Evolutionary conservation across 2,888 invertebrate species (phyloP), one percentile per base, ranked within the genome.

Genomic region (Caenorhabditis sp.): DNA sequence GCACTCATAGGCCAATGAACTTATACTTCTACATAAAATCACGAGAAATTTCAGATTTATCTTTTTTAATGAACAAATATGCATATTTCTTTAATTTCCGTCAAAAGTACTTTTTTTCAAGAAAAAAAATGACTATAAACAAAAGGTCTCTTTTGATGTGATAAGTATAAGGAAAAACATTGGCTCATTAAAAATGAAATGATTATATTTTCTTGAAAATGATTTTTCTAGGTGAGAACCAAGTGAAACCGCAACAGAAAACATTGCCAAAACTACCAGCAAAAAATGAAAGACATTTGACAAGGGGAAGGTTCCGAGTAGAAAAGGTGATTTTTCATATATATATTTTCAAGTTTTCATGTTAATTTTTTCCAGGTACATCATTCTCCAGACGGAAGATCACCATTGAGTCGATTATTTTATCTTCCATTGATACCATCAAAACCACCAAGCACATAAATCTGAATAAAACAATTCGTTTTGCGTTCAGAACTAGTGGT

Each of bases 311-410:
- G 26, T 71, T 71, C 27, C 52, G 67, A 63, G 63, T 63, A 4
- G 67, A 59, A 54, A 71, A 63, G 63, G 70, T 71, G 60, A 71
- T 58, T 58, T 63, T 49, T 20, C 21, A 38, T 38, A 38, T 10
- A 38, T 38, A 10, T 38, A 38, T 38, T 38, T 7, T 38, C 7
- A 38, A 38, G 38, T 38, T 38, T n/a, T n/a, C n/a, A n/a, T n/a
- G n/a, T n/a, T n/a, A 8, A 53, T 23, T 59, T 27, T 27, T 67
- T 72, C 1, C 68, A 73, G 73, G 68, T 73, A 5, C 73, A 61
- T 20, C 68, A 73, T 49, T 73, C 73, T 8, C 73, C 73, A 10
- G 73, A 73, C 17, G 73, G 73, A 17, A 20, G 57, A 10, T 73
- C 73, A 1, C 62, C 68, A 7, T 25, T 73, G 31, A 73, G 73